Percentiles rank a stretch among this genome's conserved stretches.
These are phyloP conservation scores for Erythrocercus mccallii DNA, from an alignment of 2,113 vertebrate genomes.

Conservation along the genomic window DNA sequence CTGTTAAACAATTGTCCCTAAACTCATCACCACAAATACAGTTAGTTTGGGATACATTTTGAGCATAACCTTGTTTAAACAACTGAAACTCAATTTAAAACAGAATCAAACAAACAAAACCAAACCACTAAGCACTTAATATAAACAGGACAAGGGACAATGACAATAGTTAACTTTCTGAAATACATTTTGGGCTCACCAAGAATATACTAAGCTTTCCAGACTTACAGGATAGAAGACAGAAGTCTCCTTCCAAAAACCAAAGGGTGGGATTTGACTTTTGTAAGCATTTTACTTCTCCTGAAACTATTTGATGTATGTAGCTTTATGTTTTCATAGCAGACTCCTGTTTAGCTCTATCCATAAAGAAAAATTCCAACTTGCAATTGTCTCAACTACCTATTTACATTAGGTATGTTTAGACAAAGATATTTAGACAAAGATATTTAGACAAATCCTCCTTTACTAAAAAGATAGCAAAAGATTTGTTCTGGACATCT, in stretches of 20 bases:
- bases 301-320: background rate
- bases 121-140: background rate
- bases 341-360: background rate
- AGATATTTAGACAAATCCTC: no score
- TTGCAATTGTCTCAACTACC: background rate
- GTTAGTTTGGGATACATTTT: background rate
- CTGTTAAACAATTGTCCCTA: background rate
- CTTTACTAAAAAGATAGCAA: background rate
- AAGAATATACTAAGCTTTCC: background rate
- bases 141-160: background rate
- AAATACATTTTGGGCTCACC: background rate
- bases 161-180: fast-evolving
- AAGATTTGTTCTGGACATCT: background rate
- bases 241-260: background rate
- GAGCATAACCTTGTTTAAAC: background rate
- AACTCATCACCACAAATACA: background rate
- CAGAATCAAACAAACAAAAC: background rate
- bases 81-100: background rate
- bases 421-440: no score
- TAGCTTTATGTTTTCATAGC: background rate
- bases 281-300: background rate
- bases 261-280: background rate
- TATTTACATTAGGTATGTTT: background rate
- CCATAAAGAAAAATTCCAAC: background rate
- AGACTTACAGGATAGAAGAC: background rate